A percentile compares a stretch with the other conserved stretches of the same genome.
Evolutionary conservation across 1,140 invertebrate species (phyloP).

Genomic region (Drosophila pallidifrons): DNA sequence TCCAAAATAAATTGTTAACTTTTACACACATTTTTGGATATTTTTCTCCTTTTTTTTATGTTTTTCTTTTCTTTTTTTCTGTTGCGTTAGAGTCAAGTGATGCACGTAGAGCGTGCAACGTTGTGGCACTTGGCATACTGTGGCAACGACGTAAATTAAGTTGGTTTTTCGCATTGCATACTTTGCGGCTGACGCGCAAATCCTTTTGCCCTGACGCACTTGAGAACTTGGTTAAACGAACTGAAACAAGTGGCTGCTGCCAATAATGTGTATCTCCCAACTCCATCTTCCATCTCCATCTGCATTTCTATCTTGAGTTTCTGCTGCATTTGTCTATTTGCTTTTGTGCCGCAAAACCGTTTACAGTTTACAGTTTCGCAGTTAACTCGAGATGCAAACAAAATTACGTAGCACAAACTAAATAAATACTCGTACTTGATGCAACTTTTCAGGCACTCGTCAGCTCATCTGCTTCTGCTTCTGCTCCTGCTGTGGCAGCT

Average conservation of each 20-base stretch:
- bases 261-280: conserved; percentile 52
- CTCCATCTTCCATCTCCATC: conserved; percentile 2
- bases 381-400: conserved; percentile 66
- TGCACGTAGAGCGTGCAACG: conserved; percentile 13
- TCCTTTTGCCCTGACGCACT: conserved; percentile 26
- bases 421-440: conserved; percentile 67
- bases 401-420: conserved; percentile 67
- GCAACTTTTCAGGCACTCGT: conserved; percentile 49
- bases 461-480: background rate
- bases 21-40: background rate
- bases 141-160: conserved; percentile 45
- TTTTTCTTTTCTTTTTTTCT: background rate
- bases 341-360: conserved; percentile 56
- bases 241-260: conserved; percentile 65
- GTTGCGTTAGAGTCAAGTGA: background rate
- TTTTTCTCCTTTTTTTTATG: background rate
- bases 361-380: conserved; percentile 70
- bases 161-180: conserved; percentile 45
- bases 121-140: conserved; percentile 12
- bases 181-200: conserved; percentile 39
- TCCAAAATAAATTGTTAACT: conserved; percentile 22
- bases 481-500: conserved; percentile 5
- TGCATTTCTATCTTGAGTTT: background rate
- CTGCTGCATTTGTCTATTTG: conserved; percentile 36
- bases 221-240: conserved; percentile 62